Conservation (phyloP, 2,113 vertebrate genomes). For the Oncorhynchus kisutch region DNA sequence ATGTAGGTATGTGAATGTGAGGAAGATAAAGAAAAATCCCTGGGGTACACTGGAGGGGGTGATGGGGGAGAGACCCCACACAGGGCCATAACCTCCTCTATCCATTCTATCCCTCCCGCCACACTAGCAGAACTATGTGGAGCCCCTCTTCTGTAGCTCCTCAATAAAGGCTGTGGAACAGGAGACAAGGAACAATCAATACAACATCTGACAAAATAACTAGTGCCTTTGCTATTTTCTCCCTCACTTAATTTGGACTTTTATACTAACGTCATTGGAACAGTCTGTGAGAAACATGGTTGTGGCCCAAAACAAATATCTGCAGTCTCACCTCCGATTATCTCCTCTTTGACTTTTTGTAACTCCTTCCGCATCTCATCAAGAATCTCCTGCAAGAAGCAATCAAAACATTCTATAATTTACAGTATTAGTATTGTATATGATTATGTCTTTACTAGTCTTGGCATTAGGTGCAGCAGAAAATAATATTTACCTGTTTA, state of each 20-base stretch:
- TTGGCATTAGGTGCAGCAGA: neutral
- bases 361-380: slow-evolving; percentile 89
- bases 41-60: slow-evolving; percentile 65
- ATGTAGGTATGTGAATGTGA: slow-evolving; percentile 44
- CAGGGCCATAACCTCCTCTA: slow-evolving; percentile 21
- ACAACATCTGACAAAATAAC: neutral
- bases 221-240: too few species aligned
- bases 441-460: neutral
- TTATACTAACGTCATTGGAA: too few species aligned
- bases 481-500: slow-evolving; percentile 80
- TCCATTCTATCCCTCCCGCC: slow-evolving; percentile 46
- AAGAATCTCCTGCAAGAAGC: slow-evolving; percentile 80
- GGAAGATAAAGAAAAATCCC: slow-evolving; percentile 65
- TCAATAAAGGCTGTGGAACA: slow-evolving; percentile 79
- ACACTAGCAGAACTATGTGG: slow-evolving; percentile 73
- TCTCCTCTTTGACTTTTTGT: slow-evolving; percentile 92
- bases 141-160: slow-evolving; percentile 84
- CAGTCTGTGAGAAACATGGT: too few species aligned
- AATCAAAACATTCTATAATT: neutral
- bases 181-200: slow-evolving; percentile 3
- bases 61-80: slow-evolving; percentile 42
- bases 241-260: too few species aligned
- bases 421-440: neutral
- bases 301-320: neutral
- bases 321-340: slow-evolving; percentile 78